phyloP scores from a whole-genome alignment of 2,888 invertebrate genomes.

The Rhagonycha lutea region DNA sequence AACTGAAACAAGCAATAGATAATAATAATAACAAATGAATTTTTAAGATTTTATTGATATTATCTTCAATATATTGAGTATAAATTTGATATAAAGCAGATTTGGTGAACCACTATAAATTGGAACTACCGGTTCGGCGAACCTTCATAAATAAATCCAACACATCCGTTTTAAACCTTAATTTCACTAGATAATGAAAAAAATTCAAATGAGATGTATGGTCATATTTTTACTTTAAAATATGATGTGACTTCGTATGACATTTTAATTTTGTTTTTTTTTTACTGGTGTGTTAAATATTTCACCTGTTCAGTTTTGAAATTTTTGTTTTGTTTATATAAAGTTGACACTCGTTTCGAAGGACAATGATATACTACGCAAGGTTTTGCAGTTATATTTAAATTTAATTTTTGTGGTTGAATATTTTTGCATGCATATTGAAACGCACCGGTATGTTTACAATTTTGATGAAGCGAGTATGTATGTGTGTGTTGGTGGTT shows the following conservation, averaged over 20 bases:
- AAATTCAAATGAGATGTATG: background rate
- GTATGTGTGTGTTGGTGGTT: background rate
- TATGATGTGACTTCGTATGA: background rate
- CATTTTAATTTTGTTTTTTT: background rate
- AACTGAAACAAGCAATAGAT: no score
- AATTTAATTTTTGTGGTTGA: background rate
- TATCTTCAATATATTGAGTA: background rate
- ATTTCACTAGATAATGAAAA: background rate
- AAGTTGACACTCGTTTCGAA: background rate
- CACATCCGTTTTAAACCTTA: background rate
- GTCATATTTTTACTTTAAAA: background rate
- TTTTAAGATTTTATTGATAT: background rate
- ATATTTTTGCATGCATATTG: background rate
- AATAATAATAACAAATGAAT: no score
- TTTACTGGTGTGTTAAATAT: background rate
- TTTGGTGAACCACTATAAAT: background rate
- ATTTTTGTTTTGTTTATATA: background rate
- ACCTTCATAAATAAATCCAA: background rate
- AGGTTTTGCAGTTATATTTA: background rate
- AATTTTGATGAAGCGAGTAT: background rate
- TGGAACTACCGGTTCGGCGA: background rate
- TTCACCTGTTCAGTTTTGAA: background rate
- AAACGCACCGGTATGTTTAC: background rate
- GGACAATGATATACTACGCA: background rate
- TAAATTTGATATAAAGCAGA: background rate